Base-by-base conservation (phyloP, 2,888 invertebrate species). In the Pristionchus entomophagus region DNA sequence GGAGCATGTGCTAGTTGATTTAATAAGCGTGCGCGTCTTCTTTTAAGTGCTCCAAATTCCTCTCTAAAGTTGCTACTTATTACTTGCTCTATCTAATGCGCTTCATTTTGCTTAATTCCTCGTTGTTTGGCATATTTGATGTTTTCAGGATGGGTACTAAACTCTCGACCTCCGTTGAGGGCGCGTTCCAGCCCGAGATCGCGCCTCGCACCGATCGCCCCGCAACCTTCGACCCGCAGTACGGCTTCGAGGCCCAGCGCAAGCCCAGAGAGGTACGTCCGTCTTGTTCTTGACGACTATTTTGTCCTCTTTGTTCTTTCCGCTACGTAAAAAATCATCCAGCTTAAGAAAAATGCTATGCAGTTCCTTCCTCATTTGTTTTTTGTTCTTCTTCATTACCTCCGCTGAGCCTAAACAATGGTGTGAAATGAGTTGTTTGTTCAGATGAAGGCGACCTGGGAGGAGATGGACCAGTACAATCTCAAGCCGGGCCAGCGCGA, bases 221-320 rank as follows among this genome's bases (percentile, higher is more conserved):
- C 49, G 87, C 92, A 38, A 93, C 93, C 29, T 93, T 93, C 87
- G 93, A 93, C 84, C 93, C 93, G 0, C 88, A 93, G 65, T 88
- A 88, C 73, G 93, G 93, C 53, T 93, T 93, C 84, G 89, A 88
- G 59, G 78, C 85, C 26, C 91, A 91, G 80, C 89, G 93, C 86
- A 90, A 90, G 85, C 56, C 51, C 32, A 87, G 91, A 17, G 89
- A 91, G 84, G 90, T 91, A 89, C 83, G 22, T n/a, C n/a, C n/a
- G n/a, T n/a, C n/a, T n/a, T n/a, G n/a, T n/a, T n/a, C n/a, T n/a
- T n/a, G n/a, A n/a, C n/a, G 22, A n/a, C n/a, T 41, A 0, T 45
- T 53, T 56, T n/a, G 0, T 56, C 26, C 4, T 10, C 26, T 56
- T 56, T 10, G 3, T 22, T 2, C 8, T 2, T 56, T 56, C 86